phyloP scores from a whole-genome alignment of 2,888 invertebrate species.

The Chrysotoxum bicinctum region DNA sequence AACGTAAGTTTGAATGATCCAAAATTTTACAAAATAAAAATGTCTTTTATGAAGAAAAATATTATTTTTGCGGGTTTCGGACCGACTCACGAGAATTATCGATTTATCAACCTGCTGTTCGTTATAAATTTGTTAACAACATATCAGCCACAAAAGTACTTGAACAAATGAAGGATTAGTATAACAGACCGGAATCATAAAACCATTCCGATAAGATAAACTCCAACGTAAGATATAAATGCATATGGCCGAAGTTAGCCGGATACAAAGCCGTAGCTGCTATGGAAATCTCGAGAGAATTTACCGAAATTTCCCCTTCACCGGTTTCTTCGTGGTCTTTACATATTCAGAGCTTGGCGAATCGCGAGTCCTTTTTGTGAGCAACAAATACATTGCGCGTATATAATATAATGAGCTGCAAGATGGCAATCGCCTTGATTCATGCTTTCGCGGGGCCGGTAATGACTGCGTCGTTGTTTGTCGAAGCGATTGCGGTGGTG shows the following conservation, averaged over 20 bases:
- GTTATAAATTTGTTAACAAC: not conserved
- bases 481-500: constrained; percentile 13
- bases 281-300: constrained; percentile 23
- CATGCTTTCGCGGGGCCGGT: constrained; percentile 73
- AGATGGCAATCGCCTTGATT: constrained; percentile 74
- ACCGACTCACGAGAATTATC: too few species aligned
- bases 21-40: too few species aligned
- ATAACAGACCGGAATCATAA: not conserved
- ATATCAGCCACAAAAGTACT: not conserved
- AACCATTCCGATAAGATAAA: not conserved
- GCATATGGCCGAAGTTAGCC: not conserved
- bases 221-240: not conserved
- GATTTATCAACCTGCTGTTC: not conserved
- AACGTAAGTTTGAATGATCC: too few species aligned
- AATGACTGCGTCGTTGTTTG: constrained; percentile 71
- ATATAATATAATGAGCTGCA: constrained; percentile 75
- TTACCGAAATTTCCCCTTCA: not conserved
- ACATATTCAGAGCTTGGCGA: constrained; percentile 1
- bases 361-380: constrained; percentile 67
- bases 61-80: too few species aligned
- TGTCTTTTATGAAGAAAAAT: too few species aligned
- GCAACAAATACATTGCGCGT: constrained; percentile 71
- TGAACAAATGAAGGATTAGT: not conserved
- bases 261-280: constrained; percentile 34
- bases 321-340: not conserved